Evolutionary conservation across 2,888 invertebrate species (phyloP).

Genomic region (Cremastinae sp.): DNA sequence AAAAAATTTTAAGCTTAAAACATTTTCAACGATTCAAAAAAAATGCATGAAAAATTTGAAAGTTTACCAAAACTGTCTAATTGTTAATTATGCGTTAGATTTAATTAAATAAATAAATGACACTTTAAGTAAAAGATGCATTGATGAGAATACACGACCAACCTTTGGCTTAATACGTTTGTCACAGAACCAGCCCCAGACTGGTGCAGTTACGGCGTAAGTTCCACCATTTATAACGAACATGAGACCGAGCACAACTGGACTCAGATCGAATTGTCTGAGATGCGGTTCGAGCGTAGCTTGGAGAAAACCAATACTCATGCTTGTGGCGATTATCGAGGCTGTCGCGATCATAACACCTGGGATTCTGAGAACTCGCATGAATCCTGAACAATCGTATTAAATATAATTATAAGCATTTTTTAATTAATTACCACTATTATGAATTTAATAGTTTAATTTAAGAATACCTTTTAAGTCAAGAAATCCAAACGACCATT

Average conservation of each 20-base stretch:
- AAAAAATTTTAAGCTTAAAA: too few relatives aligned
- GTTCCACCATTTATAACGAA: slow-evolving; percentile 92
- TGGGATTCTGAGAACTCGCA: slow-evolving; percentile 87
- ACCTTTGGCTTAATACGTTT: slow-evolving; percentile 85
- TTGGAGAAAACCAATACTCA: slow-evolving; percentile 93
- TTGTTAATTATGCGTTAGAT: not conserved
- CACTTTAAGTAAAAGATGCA: slow-evolving; percentile 8
- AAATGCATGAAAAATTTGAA: too few relatives aligned
- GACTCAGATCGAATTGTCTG: slow-evolving; percentile 86
- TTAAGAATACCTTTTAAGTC: too few relatives aligned
- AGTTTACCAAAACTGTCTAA: too few relatives aligned
- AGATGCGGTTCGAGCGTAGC: slow-evolving; percentile 95
- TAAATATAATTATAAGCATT: not conserved
- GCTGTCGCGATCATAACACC: slow-evolving; percentile 87
- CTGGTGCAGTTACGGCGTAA: slow-evolving; percentile 90
- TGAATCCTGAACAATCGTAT: slow-evolving; percentile 82
- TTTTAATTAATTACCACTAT: not conserved
- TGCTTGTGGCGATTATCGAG: slow-evolving; percentile 89
- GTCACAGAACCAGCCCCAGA: slow-evolving; percentile 92
- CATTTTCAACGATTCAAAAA: too few relatives aligned
- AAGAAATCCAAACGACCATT: too few relatives aligned
- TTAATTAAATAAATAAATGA: not conserved
- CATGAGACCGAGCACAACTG: slow-evolving; percentile 88
- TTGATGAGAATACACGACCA: slow-evolving; percentile 31
- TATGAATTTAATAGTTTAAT: too few relatives aligned